Evolutionary conservation across 2,113 vertebrate species (phyloP), one percentile per base, ranked within the genome.

Genomic region (Reinhardtius hippoglossoides): DNA sequence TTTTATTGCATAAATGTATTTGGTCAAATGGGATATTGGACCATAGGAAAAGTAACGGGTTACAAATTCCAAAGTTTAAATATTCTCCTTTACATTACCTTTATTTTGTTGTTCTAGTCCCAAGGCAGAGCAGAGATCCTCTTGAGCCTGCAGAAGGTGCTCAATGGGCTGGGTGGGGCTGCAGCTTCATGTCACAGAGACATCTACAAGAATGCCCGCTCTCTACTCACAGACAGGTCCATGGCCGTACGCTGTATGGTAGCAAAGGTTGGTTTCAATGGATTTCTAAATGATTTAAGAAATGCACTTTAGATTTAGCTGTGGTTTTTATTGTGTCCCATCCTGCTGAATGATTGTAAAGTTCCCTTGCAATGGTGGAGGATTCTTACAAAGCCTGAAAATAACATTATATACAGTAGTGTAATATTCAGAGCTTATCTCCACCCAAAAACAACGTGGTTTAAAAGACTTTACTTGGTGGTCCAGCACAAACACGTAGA

Each of bases 101-200:
- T 46, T 55, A 2, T 16, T 63, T 37, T 66, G 66, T 70, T 35
- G 12, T 0, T 92, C 4, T 82, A 99, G 97, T 98, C 98, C 74
- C 98, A 99, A 90, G 98, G 97, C 27, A 95, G 98, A 89, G 96
- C 96, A 85, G 98, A 99, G 92, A 99, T 99, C 84, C 94, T 99
- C 61, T 95, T 99, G 94, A 99, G 97, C 80, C 92, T 99, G 50
- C 97, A 98, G 95, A 99, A 99, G 83, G 96, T 99, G 44, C 94
- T 99, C 2, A 95, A 81, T 21, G 98, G 98, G 3, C 93, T 99
- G 3, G 98, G 98, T 13, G 96, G 97, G 48, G 98, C 98, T n/a
- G 98, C 98, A 67, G 96, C 98, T 44, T 99, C 98, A 56, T 98
- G 96, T 86, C 98, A 99, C 84, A 95, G 97, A 69, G 98, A 99